These are phyloP conservation scores for Motacilla tschutschensis DNA, from an alignment of 2,113 vertebrate genomes.

Conservation along the genomic window DNA sequence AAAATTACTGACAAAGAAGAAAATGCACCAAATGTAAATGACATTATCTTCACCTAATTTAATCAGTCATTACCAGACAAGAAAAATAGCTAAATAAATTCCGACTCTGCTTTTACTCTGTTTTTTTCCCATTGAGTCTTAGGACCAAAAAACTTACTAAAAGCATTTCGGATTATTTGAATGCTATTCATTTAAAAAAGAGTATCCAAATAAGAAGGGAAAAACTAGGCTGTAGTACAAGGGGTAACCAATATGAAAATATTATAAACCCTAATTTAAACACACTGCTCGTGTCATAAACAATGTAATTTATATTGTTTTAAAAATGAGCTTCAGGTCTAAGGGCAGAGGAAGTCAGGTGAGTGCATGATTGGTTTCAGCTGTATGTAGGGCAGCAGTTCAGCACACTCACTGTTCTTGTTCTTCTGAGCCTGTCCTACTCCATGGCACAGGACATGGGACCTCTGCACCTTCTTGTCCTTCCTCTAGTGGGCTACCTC, in stretches of 20 bases:
- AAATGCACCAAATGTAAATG: constrained; percentile 32
- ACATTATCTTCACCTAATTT: constrained; percentile 55
- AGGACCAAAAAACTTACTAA: background rate
- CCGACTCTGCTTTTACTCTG: background rate
- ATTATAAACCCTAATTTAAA: background rate
- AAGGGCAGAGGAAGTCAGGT: background rate
- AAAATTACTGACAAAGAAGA: constrained; percentile 41
- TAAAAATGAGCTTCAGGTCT: background rate
- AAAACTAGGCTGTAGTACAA: background rate
- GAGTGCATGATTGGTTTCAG: background rate
- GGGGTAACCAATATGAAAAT: background rate
- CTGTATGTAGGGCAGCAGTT: background rate
- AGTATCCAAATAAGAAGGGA: background rate
- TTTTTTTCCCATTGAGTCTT: background rate
- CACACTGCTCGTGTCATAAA: accelerated
- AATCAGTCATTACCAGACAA: constrained; percentile 35
- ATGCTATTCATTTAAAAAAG: background rate
- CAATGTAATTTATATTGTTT: background rate
- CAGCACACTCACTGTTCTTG: background rate
- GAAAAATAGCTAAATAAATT: constrained; percentile 43
- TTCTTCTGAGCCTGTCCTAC: background rate
- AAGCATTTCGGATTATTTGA: background rate
- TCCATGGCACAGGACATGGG: accelerated
- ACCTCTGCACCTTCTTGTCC: too few relatives aligned
- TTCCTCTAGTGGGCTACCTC: background rate